phyloP scores from a whole-genome alignment of 37 sponge, comb jelly and placozoan species.

The Oscarella lobularis region DNA sequence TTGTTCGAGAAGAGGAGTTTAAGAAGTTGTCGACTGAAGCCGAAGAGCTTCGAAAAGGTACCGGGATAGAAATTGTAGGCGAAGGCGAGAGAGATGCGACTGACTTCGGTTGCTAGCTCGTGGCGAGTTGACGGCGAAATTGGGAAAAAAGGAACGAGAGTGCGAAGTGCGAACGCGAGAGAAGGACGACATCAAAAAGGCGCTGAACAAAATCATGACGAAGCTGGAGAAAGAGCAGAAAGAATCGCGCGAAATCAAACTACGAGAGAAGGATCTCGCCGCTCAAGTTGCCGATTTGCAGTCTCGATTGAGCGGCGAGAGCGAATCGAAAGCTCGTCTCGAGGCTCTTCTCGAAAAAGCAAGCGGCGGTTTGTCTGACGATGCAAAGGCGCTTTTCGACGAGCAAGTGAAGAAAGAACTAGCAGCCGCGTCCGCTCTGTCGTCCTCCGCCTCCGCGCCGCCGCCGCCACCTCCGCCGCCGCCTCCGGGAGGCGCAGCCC shows the following conservation, averaged over 20 bases:
- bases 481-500: slow-evolving; percentile 13
- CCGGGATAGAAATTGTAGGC: not conserved
- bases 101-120: slow-evolving; percentile 7
- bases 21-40: not conserved
- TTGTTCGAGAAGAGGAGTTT: not conserved
- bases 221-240: slow-evolving; percentile 18
- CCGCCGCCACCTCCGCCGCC: slow-evolving; percentile 20
- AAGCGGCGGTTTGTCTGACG: not conserved
- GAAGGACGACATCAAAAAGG: slow-evolving; percentile 18
- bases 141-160: slow-evolving; percentile 58
- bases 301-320: not conserved
- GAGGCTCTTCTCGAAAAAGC: not conserved
- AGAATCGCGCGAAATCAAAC: not conserved
- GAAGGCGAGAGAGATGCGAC: not conserved
- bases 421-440: slow-evolving; percentile 5
- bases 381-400: not conserved
- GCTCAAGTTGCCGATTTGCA: not conserved
- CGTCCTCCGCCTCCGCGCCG: slow-evolving; percentile 19
- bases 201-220: slow-evolving; percentile 17
- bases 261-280: not conserved
- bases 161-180: slow-evolving; percentile 32
- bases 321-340: not conserved
- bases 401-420: not conserved
- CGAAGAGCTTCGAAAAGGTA: not conserved
- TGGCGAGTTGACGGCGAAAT: slow-evolving; percentile 28